Evolutionary conservation across 2,797 vertebrate genomes (phyloP), one percentile per base, ranked within the genome.

Genomic region (Gadopsis bispinosus): DNA sequence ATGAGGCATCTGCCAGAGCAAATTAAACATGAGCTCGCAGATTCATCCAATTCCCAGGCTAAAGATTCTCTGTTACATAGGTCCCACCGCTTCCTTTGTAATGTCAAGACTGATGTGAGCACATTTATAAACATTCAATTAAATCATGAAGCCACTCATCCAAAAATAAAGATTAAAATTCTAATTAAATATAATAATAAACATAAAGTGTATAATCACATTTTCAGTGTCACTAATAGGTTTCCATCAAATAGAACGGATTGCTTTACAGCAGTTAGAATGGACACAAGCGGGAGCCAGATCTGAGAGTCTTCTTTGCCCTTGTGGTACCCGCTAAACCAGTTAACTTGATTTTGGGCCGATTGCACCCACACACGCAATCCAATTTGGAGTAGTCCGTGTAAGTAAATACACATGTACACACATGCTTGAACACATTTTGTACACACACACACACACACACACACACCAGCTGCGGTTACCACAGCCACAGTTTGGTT

Each of bases 101-200:
- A 70, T 33, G 55, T 13, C 19, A n/a, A 3, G 22, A 48, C 63
- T 50, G 56, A 81, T 63, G 55, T 62, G 37, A 69, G 50, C 81
- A 80, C 71, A 75, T 71, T 35, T 61, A 43, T 9, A 22, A 55
- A 70, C 59, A 55, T 86, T 73, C 73, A 86, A 87, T 85, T 89
- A 82, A 82, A 79, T 84, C 53, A 63, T 55, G 35, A 75, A 58
- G 16, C 48, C 17, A n/a, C n/a, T 33, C 35, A 56, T 54, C 39
- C 43, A 67, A 58, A 66, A 55, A 48, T 39, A 60, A 43, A 8
- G 37, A 37, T 8, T 37, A 37, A 8, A 37, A 37, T 37, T 37
- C 7, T 9, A 2, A 37, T 37, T 37, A 8, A 37, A 37, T 37
- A 37, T 72, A 58, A 73, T 67, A n/a, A n/a, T 33, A 68, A 33